Percentiles rank a stretch among this genome's conserved stretches.
Evolutionary conservation across 2,113 vertebrate species (phyloP).

Genomic region (Silurus glanis): DNA sequence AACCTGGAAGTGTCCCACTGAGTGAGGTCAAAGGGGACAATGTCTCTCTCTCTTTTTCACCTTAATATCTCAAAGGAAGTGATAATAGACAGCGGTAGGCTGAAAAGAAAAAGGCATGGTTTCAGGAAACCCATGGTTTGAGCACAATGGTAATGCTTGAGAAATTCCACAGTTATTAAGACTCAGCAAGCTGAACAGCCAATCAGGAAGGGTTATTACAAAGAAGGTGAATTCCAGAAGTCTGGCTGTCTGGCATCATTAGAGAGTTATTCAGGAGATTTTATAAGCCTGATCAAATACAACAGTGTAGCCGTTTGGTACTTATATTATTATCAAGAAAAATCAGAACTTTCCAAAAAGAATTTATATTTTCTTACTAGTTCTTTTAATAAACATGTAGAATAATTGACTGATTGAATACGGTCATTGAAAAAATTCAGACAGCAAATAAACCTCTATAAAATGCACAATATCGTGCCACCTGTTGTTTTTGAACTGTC

Average conservation of each 20-base stretch:
- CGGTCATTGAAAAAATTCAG: not conserved
- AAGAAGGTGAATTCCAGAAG: constrained; percentile 15
- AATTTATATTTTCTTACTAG: not conserved
- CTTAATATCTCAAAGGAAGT: constrained; percentile 21
- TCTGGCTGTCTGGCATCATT: not conserved
- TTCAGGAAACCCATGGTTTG: constrained; percentile 14
- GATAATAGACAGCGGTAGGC: constrained; percentile 22
- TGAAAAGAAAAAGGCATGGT: constrained; percentile 19
- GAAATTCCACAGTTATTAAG: constrained; percentile 37
- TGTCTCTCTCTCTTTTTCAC: constrained; percentile 34
- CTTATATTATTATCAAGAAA: not conserved
- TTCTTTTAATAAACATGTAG: not conserved
- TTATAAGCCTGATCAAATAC: constrained; percentile 3
- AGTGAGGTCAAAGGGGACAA: constrained; percentile 41
- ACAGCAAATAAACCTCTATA: constrained; percentile 1
- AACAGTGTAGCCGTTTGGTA: no score
- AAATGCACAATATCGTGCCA: constrained; percentile 31
- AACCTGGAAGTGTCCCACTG: constrained; percentile 43
- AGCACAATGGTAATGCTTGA: constrained; percentile 9
- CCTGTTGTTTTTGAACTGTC: constrained; percentile 47
- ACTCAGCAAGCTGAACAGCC: constrained; percentile 17
- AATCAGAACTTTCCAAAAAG: not conserved
- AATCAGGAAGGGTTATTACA: constrained; percentile 15
- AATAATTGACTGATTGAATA: not conserved
- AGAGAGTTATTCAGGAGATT: constrained; percentile 14